Evolutionary conservation across 2,888 invertebrate species (phyloP), one percentile per base, ranked within the genome.

Genomic region (Meghimatium bilineatum): DNA sequence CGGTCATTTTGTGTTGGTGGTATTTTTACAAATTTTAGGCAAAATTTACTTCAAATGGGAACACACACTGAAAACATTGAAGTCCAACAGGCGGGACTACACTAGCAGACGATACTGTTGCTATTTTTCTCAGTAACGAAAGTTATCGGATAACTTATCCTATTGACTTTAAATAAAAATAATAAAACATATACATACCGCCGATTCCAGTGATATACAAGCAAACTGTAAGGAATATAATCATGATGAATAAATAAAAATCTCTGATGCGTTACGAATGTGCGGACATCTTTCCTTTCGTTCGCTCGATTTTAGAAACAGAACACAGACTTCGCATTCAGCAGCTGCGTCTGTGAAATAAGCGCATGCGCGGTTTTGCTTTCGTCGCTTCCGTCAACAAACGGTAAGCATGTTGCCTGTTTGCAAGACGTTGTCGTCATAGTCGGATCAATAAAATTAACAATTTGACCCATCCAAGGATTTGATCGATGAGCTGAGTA

Each of bases 371-470:
- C 60, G 63, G 23, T 29, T 49, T 63, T 26, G 26, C 26, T 63
- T 60, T 38, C 10, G 63, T 77, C 77, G 77, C 77, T 77, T 77
- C 77, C 77, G 77, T 63, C 77, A 77, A 77, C 77, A 77, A 77
- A 77, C 38, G 63, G 36, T 63, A 60, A 77, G 36, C 34, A 63
- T 14, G 60, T 36, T 23, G 38, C 63, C n/a, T n/a, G 36, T 12
- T 36, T 14, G 6, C 60, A 60, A 36, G 56, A 36, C 72, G 49
- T 29, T 74, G 60, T 60, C 36, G 77, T 63, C 60, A 60, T 38
- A 12, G 60, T 23, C 0, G 2, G 63, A 77, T 77, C 77, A 77
- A 77, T 77, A 38, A 63, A n/a, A 77, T 72, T 44, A 44, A 44
- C 26, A 77, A 36, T 77, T 60, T 63, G 63, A 20, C 77, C 60